Conservation (phyloP, 2,797 vertebrate species). For the Oreortyx pictus region DNA sequence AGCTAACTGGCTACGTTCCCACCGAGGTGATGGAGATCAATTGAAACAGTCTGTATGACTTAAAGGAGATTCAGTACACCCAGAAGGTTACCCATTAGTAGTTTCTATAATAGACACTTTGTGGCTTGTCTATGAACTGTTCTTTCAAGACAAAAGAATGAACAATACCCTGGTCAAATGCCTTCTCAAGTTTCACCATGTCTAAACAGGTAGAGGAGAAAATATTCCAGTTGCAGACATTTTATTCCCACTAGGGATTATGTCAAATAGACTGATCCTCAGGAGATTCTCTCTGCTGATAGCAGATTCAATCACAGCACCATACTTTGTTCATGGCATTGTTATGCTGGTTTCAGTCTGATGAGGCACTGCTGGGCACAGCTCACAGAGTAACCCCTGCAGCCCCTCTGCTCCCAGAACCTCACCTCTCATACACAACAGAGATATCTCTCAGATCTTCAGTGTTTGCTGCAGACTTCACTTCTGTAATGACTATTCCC, state of each 20-base stretch:
- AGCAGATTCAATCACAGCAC: neutral
- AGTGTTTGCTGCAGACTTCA: accelerated
- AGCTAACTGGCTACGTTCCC: neutral
- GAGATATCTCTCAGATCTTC: neutral
- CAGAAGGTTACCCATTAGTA: accelerated
- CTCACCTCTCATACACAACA: neutral
- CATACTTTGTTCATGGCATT: accelerated
- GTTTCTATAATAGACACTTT: neutral
- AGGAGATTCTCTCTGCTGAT: neutral
- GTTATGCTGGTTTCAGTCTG: neutral
- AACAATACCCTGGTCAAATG: neutral
- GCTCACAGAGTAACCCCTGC: too few species aligned
- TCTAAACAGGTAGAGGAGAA: neutral
- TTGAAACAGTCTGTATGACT: neutral
- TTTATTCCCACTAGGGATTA: accelerated
- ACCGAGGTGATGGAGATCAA: neutral
- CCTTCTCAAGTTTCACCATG: neutral
- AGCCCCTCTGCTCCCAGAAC: too few species aligned
- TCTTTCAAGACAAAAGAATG: neutral
- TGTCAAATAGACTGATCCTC: accelerated
- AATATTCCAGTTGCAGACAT: neutral
- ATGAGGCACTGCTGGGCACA: too few species aligned
- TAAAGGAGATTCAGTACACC: neutral
- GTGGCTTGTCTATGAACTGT: neutral
- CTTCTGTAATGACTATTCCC: neutral